Evolutionary conservation across 2,888 invertebrate species (phyloP), one percentile per base, ranked within the genome.

Genomic region (Pasiphila rectangulata): DNA sequence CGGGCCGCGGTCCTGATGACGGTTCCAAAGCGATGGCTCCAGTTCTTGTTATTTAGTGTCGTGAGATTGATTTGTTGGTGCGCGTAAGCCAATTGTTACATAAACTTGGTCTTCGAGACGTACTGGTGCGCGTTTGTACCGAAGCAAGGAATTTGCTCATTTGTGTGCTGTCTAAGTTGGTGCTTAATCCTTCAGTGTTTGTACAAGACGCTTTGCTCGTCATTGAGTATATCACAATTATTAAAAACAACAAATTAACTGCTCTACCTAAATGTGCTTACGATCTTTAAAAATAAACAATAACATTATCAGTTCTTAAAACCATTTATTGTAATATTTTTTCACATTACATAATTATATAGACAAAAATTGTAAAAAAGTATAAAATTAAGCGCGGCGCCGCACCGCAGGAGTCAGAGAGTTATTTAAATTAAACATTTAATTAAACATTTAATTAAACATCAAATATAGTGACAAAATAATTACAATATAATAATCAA

Each of bases 141-240:
- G 69, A 71, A 73, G 69, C 75, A 61, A 62, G 67, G 36, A 51
- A 39, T 58, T 67, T 69, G 64, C 62, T 71, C 52, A 47, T 62
- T 69, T 71, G 60, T 50, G 79, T 79, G 80, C 73, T 71, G 41
- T 49, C 74, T 79, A 79, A 60, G 50, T 59, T 56, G 61, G 77
- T 79, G 77, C 78, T n/a, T 76, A 77, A 78, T 78, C 68, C 73
- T 67, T 77, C 67, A 59, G 70, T 62, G 63, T 63, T 61, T 78
- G 71, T 75, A 72, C 71, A 75, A 45, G 49, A 52, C 51, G 50
- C 46, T 48, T 50, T 34, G 40, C 16, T 54, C 51, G 21, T 52
- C 59, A 46, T 27, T 53, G 24, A 64, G 60, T 47, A 45, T 53
- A 44, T 51, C 32, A 50, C 51, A 61, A 52, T 46, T 61, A 57